Base-by-base conservation (phyloP, 2,888 invertebrate species). In the Phortica okadai region DNA sequence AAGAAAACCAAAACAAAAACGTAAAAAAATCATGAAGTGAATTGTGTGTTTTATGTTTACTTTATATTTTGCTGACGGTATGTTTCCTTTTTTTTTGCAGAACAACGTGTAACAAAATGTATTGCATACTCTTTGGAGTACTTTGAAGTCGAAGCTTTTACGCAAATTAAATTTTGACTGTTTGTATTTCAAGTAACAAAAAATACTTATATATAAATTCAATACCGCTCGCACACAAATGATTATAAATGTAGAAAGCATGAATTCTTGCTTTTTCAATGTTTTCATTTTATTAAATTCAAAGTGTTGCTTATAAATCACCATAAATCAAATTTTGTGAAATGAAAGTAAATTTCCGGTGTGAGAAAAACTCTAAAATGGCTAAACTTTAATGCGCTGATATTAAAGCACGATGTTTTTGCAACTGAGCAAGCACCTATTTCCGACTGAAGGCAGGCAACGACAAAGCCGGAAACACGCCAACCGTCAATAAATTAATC, bases 401-500 rank as follows among this genome's bases (percentile, higher is more conserved):
- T 81, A 80, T 77, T 7, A 67, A 67, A 16, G 62, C 64, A 11
- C 5, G 50, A 2, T 14, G 25, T 7, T 21, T 45, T 56, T 33
- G 6, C 54, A 70, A 72, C 50, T 72, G 62, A 59, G 16, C 16
- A 14, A 21, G 73, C 62, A 59, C 42, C 59, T 44, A 73, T 73
- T 62, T 59, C 42, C 62, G 73, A 14, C n/a, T n/a, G 44, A 73
- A 69, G 25, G 45, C 41, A 14, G 42, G 59, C 64, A 70, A 42
- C 7, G 21, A 41, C 45, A 2, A 33, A 45, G 8, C 16, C 73
- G 84, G 86, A 88, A 88, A 84, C 88, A 89, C 87, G 88, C 87
- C 86, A 89, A 84, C 87, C 85, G 86, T 89, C 89, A 89, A 89
- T 89, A 89, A 89, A 89, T 89, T 89, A 89, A 89, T 89, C 88